Evolutionary conservation across 1,140 invertebrate species (phyloP).

Genomic region (Lordiphosa collinella): DNA sequence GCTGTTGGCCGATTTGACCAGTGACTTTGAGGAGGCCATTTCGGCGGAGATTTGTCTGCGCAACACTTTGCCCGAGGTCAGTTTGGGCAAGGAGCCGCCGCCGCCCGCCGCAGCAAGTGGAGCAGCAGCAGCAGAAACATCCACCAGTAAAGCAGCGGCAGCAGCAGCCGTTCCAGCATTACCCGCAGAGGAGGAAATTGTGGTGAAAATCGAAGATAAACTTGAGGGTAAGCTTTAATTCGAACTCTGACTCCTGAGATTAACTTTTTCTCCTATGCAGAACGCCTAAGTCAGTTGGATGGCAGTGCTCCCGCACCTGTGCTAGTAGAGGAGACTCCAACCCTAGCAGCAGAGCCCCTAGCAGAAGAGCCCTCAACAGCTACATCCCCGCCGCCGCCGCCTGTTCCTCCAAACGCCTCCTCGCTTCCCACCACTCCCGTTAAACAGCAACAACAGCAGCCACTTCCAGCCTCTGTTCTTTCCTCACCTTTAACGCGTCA

Average conservation of each 20-base stretch:
- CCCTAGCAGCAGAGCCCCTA: too few relatives aligned
- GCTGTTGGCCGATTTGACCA: conserved; percentile 63
- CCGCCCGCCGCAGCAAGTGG: conserved; percentile 15
- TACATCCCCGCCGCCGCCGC: not conserved
- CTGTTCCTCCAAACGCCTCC: conserved; percentile 8
- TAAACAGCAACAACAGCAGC: conserved; percentile 32
- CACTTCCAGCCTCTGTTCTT: conserved; percentile 11
- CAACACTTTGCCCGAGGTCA: conserved; percentile 66
- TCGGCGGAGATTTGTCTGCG: conserved; percentile 71
- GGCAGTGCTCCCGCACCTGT: conserved; percentile 31
- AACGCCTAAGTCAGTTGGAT: conserved; percentile 73
- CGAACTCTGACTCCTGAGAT: conserved; percentile 1
- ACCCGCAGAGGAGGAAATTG: conserved; percentile 19
- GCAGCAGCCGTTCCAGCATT: not conserved
- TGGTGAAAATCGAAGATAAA: conserved; percentile 53
- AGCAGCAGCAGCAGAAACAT: conserved; percentile 7
- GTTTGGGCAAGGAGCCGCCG: conserved; percentile 50
- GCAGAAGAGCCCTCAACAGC: conserved; percentile 1
- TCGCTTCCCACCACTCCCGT: conserved; percentile 36
- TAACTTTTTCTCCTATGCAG: conserved; percentile 28
- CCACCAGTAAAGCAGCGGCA: conserved; percentile 1
- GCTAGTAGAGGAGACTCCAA: conserved; percentile 19
- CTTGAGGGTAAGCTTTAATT: conserved; percentile 61
- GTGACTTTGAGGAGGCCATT: conserved; percentile 62
- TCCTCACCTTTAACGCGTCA: conserved; percentile 14